Conservation (phyloP, 2,113 vertebrate species). For the Gavia stellata region DNA sequence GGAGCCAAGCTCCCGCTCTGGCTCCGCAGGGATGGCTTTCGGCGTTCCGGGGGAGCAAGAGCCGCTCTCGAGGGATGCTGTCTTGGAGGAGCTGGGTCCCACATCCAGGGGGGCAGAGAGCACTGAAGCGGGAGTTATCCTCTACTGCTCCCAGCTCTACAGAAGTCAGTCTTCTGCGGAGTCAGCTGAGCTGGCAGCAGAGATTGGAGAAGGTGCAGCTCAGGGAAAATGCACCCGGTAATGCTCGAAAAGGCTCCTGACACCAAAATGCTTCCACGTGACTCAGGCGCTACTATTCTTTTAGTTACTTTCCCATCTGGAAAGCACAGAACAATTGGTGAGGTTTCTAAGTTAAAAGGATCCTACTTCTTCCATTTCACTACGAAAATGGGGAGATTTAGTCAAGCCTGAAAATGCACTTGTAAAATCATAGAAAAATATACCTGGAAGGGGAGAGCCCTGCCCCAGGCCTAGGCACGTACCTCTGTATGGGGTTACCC, state of each 20-base stretch:
- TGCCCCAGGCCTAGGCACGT: not conserved
- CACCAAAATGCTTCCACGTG: rapidly evolving
- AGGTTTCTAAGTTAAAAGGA: not conserved
- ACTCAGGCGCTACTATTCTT: not conserved
- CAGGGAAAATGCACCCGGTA: not conserved
- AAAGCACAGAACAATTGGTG: not conserved
- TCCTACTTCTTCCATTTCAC: not conserved
- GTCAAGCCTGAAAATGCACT: not conserved
- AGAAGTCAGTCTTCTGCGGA: not conserved
- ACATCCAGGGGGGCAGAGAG: not conserved
- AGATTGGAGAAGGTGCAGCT: not conserved
- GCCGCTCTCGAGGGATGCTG: not conserved
- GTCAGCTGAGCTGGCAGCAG: not conserved
- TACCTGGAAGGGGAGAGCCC: not conserved
- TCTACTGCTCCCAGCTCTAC: not conserved
- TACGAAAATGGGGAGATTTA: not conserved
- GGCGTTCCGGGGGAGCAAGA: not conserved
- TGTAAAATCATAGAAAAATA: not conserved
- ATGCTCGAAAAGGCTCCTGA: not conserved
- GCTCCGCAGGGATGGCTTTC: not conserved
- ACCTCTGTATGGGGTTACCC: not conserved
- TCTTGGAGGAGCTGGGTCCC: not conserved
- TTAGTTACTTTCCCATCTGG: not conserved
- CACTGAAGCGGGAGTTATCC: not conserved
- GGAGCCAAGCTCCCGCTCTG: not conserved